Evolutionary conservation across 2,797 vertebrate species (phyloP).

Genomic region (Anas capensis): DNA sequence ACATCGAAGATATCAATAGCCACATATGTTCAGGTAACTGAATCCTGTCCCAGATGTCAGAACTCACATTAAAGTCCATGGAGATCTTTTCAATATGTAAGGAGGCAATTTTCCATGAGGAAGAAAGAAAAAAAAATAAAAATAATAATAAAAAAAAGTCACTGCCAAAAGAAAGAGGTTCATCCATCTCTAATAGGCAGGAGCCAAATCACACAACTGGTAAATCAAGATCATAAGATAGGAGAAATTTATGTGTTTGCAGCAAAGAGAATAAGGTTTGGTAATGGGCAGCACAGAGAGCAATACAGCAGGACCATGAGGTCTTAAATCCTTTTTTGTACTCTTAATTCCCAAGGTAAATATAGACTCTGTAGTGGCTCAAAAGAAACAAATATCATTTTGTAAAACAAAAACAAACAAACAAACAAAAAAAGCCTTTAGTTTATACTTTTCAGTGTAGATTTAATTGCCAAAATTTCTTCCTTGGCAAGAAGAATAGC

Average conservation of each 20-base stretch:
- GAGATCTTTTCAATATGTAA: neutral
- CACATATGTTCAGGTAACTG: neutral
- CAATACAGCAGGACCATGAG: neutral
- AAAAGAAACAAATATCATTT: fast-evolving
- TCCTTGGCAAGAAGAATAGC: neutral
- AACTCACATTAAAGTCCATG: neutral
- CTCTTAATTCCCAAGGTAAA: neutral
- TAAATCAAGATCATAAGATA: neutral
- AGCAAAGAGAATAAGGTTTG: neutral
- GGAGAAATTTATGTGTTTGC: neutral
- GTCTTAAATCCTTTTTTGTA: neutral
- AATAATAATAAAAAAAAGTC: neutral
- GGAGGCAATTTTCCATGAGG: neutral
- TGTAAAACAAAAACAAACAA: neutral
- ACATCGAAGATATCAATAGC: neutral
- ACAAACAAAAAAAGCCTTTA: neutral
- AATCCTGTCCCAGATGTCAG: slow-evolving; percentile 1
- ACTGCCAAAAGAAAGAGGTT: neutral
- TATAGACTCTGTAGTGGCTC: neutral
- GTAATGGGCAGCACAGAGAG: neutral
- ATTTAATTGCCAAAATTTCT: neutral
- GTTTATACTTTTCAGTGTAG: neutral
- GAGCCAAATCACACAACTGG: neutral
- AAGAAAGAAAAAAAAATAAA: neutral
- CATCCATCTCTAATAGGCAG: neutral